A percentile compares a stretch with the other conserved stretches of the same genome.
These are phyloP conservation scores for Tonatia bakeri DNA, from an alignment of 2,113 vertebrate species.

Conservation along the genomic window DNA sequence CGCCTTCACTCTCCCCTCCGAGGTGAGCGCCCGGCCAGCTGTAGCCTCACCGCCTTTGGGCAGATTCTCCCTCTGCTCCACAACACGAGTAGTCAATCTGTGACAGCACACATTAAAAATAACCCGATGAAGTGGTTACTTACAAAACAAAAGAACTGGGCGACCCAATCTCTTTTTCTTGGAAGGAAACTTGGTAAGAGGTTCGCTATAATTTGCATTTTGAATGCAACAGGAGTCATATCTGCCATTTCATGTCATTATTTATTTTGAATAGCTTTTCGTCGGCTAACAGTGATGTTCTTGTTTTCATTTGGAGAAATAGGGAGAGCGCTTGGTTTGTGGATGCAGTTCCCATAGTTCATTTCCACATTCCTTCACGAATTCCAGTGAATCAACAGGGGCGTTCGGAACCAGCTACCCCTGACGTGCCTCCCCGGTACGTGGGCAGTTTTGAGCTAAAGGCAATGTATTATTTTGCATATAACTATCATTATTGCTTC, in stretches of 20 bases:
- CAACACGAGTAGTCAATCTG: background rate
- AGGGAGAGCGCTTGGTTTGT: background rate
- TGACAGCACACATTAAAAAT: background rate
- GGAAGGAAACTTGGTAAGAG: constrained; percentile 31
- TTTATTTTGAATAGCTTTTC: constrained; percentile 26
- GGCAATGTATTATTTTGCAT: too few relatives aligned
- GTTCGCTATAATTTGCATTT: constrained; percentile 39
- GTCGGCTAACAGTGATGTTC: background rate
- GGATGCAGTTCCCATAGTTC: background rate
- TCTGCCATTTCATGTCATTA: background rate
- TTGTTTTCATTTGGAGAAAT: background rate
- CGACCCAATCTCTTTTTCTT: background rate
- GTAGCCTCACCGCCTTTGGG: background rate
- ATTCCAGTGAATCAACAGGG: background rate
- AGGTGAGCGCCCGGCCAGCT: background rate
- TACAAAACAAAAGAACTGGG: background rate
- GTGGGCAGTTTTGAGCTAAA: background rate
- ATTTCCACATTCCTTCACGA: background rate
- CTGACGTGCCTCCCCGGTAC: too few relatives aligned
- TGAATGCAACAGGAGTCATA: background rate
- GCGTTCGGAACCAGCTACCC: too few relatives aligned
- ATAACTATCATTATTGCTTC: too few relatives aligned
- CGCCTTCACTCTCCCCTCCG: background rate
- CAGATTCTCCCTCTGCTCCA: background rate
- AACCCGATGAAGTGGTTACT: background rate